Evolutionary conservation across 1,140 invertebrate species (phyloP).

Genomic region (Rhopalosiphum padi): DNA sequence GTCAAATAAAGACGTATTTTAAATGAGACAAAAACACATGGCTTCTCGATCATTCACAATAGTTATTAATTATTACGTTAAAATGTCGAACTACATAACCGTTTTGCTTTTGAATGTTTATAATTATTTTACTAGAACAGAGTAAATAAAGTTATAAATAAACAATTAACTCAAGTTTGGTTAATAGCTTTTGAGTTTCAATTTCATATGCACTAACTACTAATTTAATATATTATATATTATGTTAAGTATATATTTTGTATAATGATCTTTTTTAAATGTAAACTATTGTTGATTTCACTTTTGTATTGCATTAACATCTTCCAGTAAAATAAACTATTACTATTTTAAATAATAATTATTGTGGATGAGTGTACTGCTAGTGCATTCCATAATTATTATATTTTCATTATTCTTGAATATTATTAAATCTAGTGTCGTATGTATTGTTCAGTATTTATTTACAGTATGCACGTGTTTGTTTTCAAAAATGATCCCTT

Average conservation of each 20-base stretch:
- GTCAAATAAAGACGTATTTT: neutral
- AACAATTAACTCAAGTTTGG: neutral
- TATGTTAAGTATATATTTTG: neutral
- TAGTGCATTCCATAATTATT: neutral
- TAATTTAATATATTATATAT: neutral
- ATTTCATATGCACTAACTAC: neutral
- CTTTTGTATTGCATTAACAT: neutral
- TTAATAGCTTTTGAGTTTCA: neutral
- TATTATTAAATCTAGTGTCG: neutral
- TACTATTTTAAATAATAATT: neutral
- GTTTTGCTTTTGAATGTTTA: neutral
- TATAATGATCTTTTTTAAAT: neutral
- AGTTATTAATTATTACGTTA: neutral
- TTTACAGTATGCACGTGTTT: neutral
- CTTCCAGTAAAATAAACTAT: neutral
- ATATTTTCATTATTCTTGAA: neutral
- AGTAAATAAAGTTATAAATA: neutral
- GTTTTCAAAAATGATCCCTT: neutral
- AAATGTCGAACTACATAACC: neutral
- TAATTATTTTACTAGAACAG: neutral
- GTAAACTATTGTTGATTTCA: neutral
- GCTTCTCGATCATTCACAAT: neutral
- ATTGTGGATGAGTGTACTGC: neutral
- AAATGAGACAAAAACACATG: slow-evolving; percentile 18
- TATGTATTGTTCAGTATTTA: neutral